A percentile compares a stretch with the other conserved stretches of the same genome.
Evolutionary conservation across 2,797 vertebrate genomes (phyloP).

Genomic region (Acridotheres tristis): DNA sequence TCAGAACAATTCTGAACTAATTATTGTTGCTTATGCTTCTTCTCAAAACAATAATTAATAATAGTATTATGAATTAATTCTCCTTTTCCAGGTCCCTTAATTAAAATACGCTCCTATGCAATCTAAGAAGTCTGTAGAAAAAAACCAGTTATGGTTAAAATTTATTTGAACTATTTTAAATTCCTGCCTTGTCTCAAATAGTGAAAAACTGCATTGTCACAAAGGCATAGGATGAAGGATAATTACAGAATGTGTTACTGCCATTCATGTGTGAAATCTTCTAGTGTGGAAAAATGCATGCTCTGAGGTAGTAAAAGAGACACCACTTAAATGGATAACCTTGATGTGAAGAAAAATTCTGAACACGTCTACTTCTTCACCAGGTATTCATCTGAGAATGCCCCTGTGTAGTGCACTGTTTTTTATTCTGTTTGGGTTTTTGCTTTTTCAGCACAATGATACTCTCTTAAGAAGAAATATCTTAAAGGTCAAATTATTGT

Average conservation of each 20-base stretch:
- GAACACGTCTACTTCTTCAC: constrained; percentile 30
- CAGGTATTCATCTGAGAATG: constrained; percentile 48
- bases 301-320: constrained; percentile 56
- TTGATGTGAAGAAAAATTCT: constrained; percentile 49
- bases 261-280: constrained; percentile 68
- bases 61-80: background rate
- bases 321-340: constrained; percentile 56
- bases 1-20: background rate
- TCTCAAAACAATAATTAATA: background rate
- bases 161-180: constrained; percentile 50
- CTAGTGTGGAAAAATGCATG: constrained; percentile 61
- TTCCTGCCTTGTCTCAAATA: constrained; percentile 52
- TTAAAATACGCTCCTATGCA: background rate
- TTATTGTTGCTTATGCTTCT: background rate
- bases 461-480: constrained; percentile 11
- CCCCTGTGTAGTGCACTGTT: background rate
- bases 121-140: constrained; percentile 9
- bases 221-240: constrained; percentile 62
- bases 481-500: constrained; percentile 3
- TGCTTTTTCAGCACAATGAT: constrained; percentile 42
- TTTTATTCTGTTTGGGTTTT: constrained; percentile 45
- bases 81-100: background rate
- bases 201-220: constrained; percentile 54
- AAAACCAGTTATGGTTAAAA: constrained; percentile 8
- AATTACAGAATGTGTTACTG: constrained; percentile 71